phyloP scores from a whole-genome alignment of 2,113 vertebrate species.

The Globicephala melas region DNA sequence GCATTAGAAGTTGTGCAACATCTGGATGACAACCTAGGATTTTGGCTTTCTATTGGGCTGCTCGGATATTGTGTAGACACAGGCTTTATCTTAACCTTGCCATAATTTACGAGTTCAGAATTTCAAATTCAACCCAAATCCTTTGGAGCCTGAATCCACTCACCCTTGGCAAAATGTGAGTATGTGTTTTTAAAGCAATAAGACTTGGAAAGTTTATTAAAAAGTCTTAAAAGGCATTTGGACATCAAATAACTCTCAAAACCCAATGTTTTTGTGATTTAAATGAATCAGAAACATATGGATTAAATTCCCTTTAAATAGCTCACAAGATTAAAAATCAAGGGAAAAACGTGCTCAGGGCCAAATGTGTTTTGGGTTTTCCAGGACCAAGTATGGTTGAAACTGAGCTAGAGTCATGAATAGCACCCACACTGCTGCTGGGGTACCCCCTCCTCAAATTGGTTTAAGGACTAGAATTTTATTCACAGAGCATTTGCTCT shows the following conservation, averaged over 20 bases:
- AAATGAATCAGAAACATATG: constrained; percentile 79
- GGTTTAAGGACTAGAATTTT: neutral
- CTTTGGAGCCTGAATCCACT: constrained; percentile 57
- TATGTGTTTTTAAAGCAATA: constrained; percentile 73
- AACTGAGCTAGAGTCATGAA: constrained; percentile 1
- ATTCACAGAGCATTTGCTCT: constrained; percentile 27
- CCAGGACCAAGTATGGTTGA: constrained; percentile 45
- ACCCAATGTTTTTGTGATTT: constrained; percentile 78
- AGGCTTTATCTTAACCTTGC: constrained; percentile 64
- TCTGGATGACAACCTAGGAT: constrained; percentile 46
- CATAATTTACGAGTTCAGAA: constrained; percentile 67
- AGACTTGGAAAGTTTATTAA: constrained; percentile 77
- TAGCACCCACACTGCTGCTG: neutral
- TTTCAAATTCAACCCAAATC: constrained; percentile 69
- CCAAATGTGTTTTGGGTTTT: constrained; percentile 74
- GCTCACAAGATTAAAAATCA: constrained; percentile 77
- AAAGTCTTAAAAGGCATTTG: constrained; percentile 77
- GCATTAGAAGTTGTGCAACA: constrained; percentile 35
- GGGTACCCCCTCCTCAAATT: neutral
- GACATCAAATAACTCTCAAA: constrained; percentile 78
- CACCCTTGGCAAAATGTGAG: constrained; percentile 74
- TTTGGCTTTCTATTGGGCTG: constrained; percentile 26
- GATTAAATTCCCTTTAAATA: constrained; percentile 79
- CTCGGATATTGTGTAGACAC: constrained; percentile 40
- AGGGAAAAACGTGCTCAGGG: constrained; percentile 66